These are phyloP conservation scores for Pseudoips prasinana DNA, from an alignment of 2,888 invertebrate genomes.

Conservation along the genomic window DNA sequence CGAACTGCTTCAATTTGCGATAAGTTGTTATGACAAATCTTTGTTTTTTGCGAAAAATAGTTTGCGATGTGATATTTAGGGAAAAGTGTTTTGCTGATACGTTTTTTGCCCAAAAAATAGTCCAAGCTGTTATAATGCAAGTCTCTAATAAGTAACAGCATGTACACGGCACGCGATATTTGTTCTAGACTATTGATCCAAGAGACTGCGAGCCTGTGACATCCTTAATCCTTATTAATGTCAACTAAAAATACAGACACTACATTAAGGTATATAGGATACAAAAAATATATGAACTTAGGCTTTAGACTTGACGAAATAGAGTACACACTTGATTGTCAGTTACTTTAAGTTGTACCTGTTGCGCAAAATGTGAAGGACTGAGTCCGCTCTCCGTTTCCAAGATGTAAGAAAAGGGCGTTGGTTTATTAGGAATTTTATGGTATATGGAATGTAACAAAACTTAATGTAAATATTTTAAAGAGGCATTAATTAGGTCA, in stretches of 20 bases:
- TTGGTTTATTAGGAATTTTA: conserved; percentile 16
- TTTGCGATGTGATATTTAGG: no score
- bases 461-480: not conserved
- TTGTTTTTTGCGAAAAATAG: no score
- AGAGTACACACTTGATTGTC: no score
- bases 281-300: no score
- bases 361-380: conserved; percentile 36
- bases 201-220: conserved; percentile 11
- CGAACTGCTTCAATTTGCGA: no score
- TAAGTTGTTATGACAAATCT: no score
- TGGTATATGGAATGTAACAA: not conserved
- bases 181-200: conserved; percentile 5
- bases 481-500: not conserved
- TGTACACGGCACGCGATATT: not conserved
- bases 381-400: conserved; percentile 24
- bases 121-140: no score
- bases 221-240: conserved; percentile 22
- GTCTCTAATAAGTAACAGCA: no score
- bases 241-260: conserved; percentile 15
- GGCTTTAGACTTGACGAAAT: no score
- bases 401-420: conserved; percentile 24
- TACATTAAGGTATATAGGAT: no score
- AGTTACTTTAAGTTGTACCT: conserved; percentile 8
- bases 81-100: no score
- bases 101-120: no score